Evolutionary conservation across 2,113 vertebrate species (phyloP), one percentile per base, ranked within the genome.

Genomic region (cattle (Bos taurus)): DNA sequence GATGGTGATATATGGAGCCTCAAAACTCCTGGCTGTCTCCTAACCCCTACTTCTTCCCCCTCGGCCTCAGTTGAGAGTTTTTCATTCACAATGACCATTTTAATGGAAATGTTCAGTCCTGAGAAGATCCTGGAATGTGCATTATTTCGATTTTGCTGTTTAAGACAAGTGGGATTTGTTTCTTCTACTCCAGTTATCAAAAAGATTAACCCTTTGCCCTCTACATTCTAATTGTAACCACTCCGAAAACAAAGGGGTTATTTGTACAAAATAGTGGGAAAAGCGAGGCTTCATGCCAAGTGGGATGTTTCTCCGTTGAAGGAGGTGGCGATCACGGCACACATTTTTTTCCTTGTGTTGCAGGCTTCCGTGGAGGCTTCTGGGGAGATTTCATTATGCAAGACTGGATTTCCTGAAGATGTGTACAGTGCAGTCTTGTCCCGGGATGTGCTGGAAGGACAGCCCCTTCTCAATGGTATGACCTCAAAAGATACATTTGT

Each of bases 351-450:
- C 98, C 98, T 98, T 98, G 57, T 98, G 91, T 99, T 99, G 98
- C 99, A 99, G 99, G 99, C 99, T 94, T 99, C 99, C 56, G 99
- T 99, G 97, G 99, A 99, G 98, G 99, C 99, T 98, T 99, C 99
- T 98, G 99, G 99, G 98, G 99, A 99, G 98, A 98, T 98, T 97
- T 97, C 98, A 93, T 99, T 99, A 98, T 99, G 99, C 99, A 99
- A 98, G 98, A 99, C 99, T 98, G 99, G 99, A 98, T 99, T 99
- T 99, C 99, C 99, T 98, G 99, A 99, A 99, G 99, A 99, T 95
- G 99, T 99, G 96, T 99, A 99, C 99, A 99, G 99, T 90, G 99
- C 99, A 25, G 99, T 99, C 93, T 98, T 99, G 98, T 99, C 99
- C 26, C 99, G 99, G 98, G 99, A 98, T 83, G 92, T 99, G 64